A percentile compares a stretch with the other conserved stretches of the same genome.
phyloP scores from a whole-genome alignment of 2,113 vertebrate genomes.

The Solenodon paradoxus region DNA sequence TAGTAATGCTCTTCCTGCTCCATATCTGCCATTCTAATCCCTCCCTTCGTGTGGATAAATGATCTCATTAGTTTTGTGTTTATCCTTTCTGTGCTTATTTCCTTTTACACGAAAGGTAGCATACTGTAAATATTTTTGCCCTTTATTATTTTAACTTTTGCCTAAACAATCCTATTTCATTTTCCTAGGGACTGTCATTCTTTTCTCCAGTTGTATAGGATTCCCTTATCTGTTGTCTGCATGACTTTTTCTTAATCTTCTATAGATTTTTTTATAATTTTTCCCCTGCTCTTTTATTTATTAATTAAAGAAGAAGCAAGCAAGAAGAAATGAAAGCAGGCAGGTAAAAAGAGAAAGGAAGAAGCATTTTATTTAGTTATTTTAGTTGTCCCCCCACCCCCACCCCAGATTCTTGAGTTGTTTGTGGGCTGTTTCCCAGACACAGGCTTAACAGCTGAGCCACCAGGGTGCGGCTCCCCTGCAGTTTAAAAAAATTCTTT shows the following conservation, averaged over 20 bases:
- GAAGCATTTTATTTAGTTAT: too few species aligned
- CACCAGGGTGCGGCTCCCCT: too few species aligned
- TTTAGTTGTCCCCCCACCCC: too few species aligned
- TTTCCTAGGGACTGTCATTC: background rate
- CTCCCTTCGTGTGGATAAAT: background rate
- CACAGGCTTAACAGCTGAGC: too few species aligned
- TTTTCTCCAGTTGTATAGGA: background rate
- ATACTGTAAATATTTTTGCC: background rate
- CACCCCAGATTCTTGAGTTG: too few species aligned
- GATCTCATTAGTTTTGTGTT: background rate
- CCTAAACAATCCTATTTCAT: background rate
- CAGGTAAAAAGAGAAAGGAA: too few species aligned
- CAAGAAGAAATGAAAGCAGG: too few species aligned
- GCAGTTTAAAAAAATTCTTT: background rate
- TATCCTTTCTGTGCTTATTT: background rate
- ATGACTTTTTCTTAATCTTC: background rate
- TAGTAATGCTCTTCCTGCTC: background rate
- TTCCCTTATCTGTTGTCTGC: background rate
- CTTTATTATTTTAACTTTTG: background rate
- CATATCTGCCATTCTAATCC: background rate
- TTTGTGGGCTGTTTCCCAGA: too few species aligned
- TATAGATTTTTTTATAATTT: background rate
- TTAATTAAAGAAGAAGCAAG: too few species aligned
- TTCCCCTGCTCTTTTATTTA: too few species aligned
- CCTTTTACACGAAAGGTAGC: background rate